Evolutionary conservation across 2,888 invertebrate genomes (phyloP).

Genomic region (Alitta virens): DNA sequence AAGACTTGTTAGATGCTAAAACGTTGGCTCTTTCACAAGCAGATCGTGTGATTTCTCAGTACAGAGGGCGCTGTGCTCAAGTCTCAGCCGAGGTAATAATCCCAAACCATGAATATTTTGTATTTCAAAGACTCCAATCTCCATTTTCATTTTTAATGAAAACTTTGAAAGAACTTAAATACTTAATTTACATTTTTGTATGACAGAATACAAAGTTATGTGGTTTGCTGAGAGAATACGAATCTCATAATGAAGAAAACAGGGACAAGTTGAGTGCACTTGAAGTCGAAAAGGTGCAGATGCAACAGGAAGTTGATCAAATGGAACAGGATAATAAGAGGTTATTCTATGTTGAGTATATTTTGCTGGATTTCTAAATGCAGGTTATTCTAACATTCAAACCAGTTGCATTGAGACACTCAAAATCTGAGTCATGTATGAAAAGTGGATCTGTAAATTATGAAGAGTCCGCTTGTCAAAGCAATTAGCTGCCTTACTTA

Average conservation of each 20-base stretch:
- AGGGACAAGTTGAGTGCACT: constrained; percentile 40
- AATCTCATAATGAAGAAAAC: constrained; percentile 40
- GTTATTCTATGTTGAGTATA: constrained; percentile 22
- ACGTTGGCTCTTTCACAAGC: constrained; percentile 53
- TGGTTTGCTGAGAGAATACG: constrained; percentile 42
- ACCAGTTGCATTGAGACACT: too few species aligned
- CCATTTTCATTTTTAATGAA: too few species aligned
- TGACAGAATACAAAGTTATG: constrained; percentile 33
- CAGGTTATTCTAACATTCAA: too few species aligned
- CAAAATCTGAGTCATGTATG: too few species aligned
- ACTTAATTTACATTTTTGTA: background rate
- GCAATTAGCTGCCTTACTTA: too few species aligned
- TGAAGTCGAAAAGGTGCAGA: constrained; percentile 35
- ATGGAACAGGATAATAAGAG: constrained; percentile 37
- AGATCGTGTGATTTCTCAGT: constrained; percentile 53
- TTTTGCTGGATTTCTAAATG: too few species aligned
- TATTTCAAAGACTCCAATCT: too few species aligned
- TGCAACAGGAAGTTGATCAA: constrained; percentile 40
- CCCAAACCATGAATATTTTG: too few species aligned
- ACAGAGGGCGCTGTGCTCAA: constrained; percentile 44
- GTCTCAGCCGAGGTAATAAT: constrained; percentile 48
- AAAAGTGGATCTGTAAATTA: too few species aligned
- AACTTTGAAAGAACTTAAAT: too few species aligned
- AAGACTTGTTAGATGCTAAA: constrained; percentile 55
- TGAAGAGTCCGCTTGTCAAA: too few species aligned